Base-by-base conservation (phyloP, 2,797 vertebrate species). In the Ceryle rudis region DNA sequence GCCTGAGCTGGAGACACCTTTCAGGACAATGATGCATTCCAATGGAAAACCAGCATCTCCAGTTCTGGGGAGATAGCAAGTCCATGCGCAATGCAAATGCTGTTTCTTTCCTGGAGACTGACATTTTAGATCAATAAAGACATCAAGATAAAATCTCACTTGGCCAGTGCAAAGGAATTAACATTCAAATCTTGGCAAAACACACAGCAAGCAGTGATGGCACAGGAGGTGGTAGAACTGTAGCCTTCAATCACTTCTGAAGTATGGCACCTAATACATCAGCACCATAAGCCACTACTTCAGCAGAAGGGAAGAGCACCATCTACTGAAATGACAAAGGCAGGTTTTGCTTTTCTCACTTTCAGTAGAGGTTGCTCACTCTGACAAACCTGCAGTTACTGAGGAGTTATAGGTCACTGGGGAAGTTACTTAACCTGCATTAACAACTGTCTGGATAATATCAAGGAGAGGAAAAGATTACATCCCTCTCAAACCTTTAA, bases 301-400 rank as follows among this genome's bases (percentile, higher is more conserved):
- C 46, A 23, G 55, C 44, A 73, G 84, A 71, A 85, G 54, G 29
- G 61, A 85, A 91, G 85, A 91, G 85, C 85, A 71, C 89, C 92
- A 91, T 18, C 92, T 91, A 51, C 58, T 86, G 95, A 92, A 92
- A 90, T 14, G 28, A 18, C 37, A 73, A 42, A 79, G 23, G 23
- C 21, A 65, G 35, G 42, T 39, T 52, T n/a, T 80, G 5, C 20
- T 79, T 78, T 75, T 58, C 23, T 42, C 22, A 26, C 7, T 58
- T 42, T 58, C 25, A n/a, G 31, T 3, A 52, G 57, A 58, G 11
- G 26, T 3, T 71, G 49, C 14, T 75, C 35, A 28, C 46, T 81
- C 35, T 37, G 64, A 73, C 6, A 44, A 87, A 47, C 5, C 49
- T 69, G 46, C 33, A 42, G 20, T 37, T 44, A 26, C 26, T 13